Evolutionary conservation across 2,888 invertebrate species (phyloP), one percentile per base, ranked within the genome.

Genomic region (Aquatica leii): DNA sequence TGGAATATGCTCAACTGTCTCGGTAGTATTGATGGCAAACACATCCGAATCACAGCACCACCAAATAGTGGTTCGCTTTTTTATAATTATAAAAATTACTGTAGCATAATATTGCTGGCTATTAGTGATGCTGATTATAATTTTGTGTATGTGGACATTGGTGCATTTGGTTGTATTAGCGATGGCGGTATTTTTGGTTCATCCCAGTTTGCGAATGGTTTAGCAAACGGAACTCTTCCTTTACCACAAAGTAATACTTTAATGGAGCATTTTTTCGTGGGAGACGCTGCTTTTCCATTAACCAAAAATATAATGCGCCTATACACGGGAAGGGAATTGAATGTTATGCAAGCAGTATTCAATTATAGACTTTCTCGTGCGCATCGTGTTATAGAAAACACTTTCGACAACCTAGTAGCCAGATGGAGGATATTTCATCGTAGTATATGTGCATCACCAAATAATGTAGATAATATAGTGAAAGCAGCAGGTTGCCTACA

Each of bases 61-160:
- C 11, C 62, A 31, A 67, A 74, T 11, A 69, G 69, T 51, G 75
- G 76, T n/a, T 73, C 74, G 6, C 54, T 71, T 43, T 76, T 60
- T 61, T 74, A 63, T 58, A 78, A 78, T 67, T 77, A 77, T 64
- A 76, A 79, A 71, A 66, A 70, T 41, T 68, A 52, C 43, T 71
- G 62, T 53, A 77, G 76, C 65, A 69, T 79, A 31, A 75, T 76
- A 15, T 59, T 76, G 35, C 61, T 77, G 53, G 76, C 73, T 21
- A 50, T 72, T 46, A 73, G 74, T 55, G 74, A 76, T 62, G 71
- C 69, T 2, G 65, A 74, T 6, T 77, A 76, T 62, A 65, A 61
- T 48, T 79, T 79, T 72, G 65, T 71, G 17, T 63, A 71, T 37
- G 69, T 73, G 12, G 73, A 76, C 66, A 71, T 76, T 46, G 76